Conservation (phyloP, 2,797 vertebrate species). For the Psittacula derbiana region DNA sequence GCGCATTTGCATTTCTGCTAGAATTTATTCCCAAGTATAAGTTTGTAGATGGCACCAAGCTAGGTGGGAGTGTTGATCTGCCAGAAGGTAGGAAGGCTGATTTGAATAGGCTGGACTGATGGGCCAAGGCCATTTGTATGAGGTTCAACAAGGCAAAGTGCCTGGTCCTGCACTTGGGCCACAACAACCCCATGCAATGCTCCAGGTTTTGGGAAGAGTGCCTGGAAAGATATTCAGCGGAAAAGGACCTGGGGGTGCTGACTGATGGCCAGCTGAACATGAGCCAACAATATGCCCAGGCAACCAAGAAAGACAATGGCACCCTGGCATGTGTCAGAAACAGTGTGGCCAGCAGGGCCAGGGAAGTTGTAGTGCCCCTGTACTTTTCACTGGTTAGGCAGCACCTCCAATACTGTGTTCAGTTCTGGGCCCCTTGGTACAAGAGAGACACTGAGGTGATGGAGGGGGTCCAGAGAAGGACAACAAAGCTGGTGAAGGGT, state of each 20-base stretch:
- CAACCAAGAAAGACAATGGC: neutral
- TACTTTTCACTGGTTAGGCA: neutral
- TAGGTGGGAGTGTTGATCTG: neutral
- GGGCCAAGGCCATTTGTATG: too few species aligned
- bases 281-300: neutral
- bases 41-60: neutral
- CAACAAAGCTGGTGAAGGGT: neutral
- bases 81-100: too few species aligned
- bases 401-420: rapidly evolving
- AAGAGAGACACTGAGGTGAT: neutral
- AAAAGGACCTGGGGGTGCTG: neutral
- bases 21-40: neutral
- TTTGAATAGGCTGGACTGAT: neutral
- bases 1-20: neutral
- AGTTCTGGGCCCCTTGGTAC: rapidly evolving
- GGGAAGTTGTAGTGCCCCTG: neutral
- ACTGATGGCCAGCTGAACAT: neutral
- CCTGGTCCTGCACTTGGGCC: neutral
- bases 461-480: neutral
- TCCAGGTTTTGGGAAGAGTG: neutral
- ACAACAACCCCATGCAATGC: neutral
- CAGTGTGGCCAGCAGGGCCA: neutral
- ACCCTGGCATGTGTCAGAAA: neutral
- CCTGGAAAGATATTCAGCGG: neutral
- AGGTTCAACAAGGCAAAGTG: neutral